Percentiles rank a stretch among this genome's conserved stretches.
Conservation (phyloP, 2,888 invertebrate genomes). For the Oconnorella tubifera region DNA sequence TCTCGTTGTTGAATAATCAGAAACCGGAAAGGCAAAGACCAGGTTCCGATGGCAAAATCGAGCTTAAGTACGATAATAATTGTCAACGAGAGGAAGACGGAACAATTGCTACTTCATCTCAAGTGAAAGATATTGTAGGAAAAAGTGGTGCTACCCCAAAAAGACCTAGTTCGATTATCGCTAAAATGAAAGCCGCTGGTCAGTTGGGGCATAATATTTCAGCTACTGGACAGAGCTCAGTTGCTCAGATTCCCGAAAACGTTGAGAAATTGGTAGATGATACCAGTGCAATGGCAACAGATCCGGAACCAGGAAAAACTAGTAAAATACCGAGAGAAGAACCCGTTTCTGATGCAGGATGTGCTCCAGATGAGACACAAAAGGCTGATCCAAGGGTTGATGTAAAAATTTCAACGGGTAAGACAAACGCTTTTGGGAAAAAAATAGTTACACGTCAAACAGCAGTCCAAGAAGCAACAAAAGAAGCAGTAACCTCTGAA, state of each 20-base stretch:
- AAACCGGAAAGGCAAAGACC: conserved; percentile 8
- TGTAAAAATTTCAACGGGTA: background rate
- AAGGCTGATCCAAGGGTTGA: background rate
- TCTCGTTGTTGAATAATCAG: conserved; percentile 4
- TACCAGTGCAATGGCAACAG: too few species aligned
- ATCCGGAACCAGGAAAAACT: too few species aligned
- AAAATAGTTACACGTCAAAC: background rate
- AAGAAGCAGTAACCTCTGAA: background rate
- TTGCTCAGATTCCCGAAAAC: background rate
- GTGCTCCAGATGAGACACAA: too few species aligned
- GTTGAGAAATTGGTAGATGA: background rate
- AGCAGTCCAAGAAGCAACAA: background rate
- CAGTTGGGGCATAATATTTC: too few species aligned
- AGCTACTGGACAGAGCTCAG: conserved; percentile 1
- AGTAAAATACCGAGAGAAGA: too few species aligned
- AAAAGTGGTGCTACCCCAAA: background rate
- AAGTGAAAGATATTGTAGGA: too few species aligned
- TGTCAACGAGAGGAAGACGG: conserved; percentile 11
- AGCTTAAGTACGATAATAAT: conserved; percentile 9
- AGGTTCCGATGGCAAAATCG: conserved; percentile 3
- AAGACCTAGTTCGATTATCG: background rate
- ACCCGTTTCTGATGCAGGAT: too few species aligned
- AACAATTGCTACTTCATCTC: background rate
- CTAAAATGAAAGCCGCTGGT: background rate
- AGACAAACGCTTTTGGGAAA: too few species aligned